Evolutionary conservation across 2,888 invertebrate genomes (phyloP).

Genomic region (Cryptosula pallasiana): DNA sequence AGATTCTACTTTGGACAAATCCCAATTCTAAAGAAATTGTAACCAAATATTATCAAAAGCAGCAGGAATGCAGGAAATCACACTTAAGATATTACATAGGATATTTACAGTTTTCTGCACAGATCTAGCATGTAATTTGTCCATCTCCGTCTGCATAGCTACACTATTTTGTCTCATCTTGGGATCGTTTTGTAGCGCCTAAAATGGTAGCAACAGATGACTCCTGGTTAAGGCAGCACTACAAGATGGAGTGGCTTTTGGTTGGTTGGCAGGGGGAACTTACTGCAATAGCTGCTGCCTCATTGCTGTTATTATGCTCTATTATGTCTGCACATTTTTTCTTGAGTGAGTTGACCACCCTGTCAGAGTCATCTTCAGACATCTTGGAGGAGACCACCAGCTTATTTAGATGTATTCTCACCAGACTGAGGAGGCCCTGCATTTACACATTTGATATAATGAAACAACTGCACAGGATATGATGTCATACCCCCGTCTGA

Average conservation of each 20-base stretch:
- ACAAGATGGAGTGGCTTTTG: too few relatives aligned
- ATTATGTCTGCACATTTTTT: conserved; percentile 16
- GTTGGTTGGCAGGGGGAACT: background rate
- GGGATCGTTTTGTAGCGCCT: conserved; percentile 34
- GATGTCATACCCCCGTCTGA: background rate
- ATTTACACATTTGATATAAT: too few relatives aligned
- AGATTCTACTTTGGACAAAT: background rate
- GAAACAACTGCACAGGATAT: too few relatives aligned
- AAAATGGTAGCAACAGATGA: too few relatives aligned
- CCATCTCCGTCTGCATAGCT: conserved; percentile 35
- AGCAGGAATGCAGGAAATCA: too few relatives aligned
- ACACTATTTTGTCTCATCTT: conserved; percentile 33
- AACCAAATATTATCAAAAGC: too few relatives aligned
- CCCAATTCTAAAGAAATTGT: background rate
- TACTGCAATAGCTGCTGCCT: conserved; percentile 1
- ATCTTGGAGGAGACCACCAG: background rate
- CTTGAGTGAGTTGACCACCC: background rate
- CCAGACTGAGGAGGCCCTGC: background rate
- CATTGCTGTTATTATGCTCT: background rate
- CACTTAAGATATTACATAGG: background rate
- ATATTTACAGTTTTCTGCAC: conserved; percentile 36
- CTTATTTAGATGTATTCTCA: conserved; percentile 1
- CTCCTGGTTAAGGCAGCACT: too few relatives aligned
- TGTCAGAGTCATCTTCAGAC: background rate
- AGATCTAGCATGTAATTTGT: conserved; percentile 33